Conservation (phyloP, 2,113 vertebrate species). For the Falcunculus frontatus region DNA sequence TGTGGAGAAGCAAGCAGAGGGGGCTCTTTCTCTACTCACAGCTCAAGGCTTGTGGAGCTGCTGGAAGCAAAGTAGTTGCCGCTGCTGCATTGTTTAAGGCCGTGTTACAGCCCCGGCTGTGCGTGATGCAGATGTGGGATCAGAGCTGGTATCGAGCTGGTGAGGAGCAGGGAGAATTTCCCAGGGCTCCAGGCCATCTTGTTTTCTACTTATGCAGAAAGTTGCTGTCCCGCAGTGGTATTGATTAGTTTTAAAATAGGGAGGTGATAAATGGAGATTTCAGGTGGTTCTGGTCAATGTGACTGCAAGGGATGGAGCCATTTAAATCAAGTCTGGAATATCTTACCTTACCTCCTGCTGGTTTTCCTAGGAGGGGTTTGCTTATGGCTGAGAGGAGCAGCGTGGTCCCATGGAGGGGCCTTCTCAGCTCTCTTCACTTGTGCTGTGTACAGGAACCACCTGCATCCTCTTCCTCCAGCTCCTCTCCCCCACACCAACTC, state of each 20-base stretch:
- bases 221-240: not conserved
- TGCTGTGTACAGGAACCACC: not conserved
- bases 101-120: not conserved
- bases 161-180: not conserved
- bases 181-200: conserved; percentile 5
- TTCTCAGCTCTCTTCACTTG: not conserved
- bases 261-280: conserved; percentile 38
- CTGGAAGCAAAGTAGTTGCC: conserved; percentile 21
- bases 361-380: not conserved
- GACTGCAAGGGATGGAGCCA: not conserved
- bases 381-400: not conserved
- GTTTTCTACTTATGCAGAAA: not conserved
- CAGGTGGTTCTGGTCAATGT: conserved; percentile 17
- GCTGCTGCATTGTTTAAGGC: conserved; percentile 2
- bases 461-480: not conserved
- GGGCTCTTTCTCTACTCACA: conserved; percentile 32
- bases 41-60: conserved; percentile 7
- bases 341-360: not conserved
- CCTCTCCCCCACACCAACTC: not conserved
- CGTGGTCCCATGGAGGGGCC: not conserved
- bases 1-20: conserved; percentile 41
- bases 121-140: not conserved
- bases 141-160: not conserved
- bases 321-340: conserved; percentile 12
- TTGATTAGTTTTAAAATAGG: conserved; percentile 40